Base-by-base conservation (phyloP, 2,113 vertebrate genomes). In the Gallinago jamesoni region DNA sequence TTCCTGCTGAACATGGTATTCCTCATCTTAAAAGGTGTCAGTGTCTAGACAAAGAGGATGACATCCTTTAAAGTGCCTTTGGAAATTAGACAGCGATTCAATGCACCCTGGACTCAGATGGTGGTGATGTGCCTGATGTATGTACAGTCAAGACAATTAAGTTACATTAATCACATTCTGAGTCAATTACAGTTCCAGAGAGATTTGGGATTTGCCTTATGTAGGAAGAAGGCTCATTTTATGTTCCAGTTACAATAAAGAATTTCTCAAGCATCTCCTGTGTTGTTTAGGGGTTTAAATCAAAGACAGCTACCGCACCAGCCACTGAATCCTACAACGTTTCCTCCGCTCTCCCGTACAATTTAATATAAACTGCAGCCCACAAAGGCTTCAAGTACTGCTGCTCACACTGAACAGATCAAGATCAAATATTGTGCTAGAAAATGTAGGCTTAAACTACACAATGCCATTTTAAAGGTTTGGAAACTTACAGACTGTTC, bases 121-220 rank as follows among this genome's bases (percentile, higher is more conserved):
- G 96, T 91, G 95, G 94, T 85, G 91, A 96, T 96, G 91, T 93
- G 94, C 93, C 92, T 96, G 96, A 96, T 96, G 90, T 96, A 96
- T 92, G 93, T 96, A 97, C 97, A 97, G 96, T 94, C 97, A 90
- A 94, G 97, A 97, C 96, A 97, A 97, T 97, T 97, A 97, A 94
- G 94, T 97, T 97, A 97, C 90, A 97, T 97, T 97, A 97, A 97
- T 97, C 97, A 97, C 95, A 93, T 97, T 96, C 96, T 50, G 95
- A 97, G 93, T 94, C 97, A 97, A 97, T 97, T 97, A 97, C 83
- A 70, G 86, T 91, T 97, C 89, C 92, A 57, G 90, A 78, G 95
- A 97, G 93, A 94, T 96, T 96, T 94, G 95, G 93, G 92, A 92
- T 96, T 96, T 96, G 90, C 78, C 88, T 95, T 75, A 64, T 85